A percentile compares a stretch with the other conserved stretches of the same genome.
Evolutionary conservation across 2,888 invertebrate species (phyloP).

Genomic region (Drepanosiphum platanoidis): DNA sequence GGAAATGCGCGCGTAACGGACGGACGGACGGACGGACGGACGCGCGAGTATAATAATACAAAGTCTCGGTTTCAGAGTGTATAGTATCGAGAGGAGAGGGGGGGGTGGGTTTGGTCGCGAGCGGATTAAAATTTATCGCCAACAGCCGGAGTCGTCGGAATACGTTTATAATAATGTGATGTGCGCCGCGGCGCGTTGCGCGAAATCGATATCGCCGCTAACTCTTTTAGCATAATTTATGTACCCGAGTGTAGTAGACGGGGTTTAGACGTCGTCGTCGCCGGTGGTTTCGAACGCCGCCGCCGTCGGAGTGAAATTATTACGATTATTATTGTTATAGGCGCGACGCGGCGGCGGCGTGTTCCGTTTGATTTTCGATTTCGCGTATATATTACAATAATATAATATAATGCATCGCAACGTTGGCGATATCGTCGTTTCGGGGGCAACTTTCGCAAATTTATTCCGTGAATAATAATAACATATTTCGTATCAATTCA

Average conservation of each 20-base stretch:
- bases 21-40: too few relatives aligned
- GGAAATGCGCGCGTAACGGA: neutral
- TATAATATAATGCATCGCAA: too few relatives aligned
- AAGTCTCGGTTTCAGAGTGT: conserved; percentile 4
- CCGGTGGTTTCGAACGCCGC: neutral
- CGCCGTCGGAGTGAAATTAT: neutral
- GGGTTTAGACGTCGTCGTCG: too few relatives aligned
- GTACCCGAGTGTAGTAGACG: neutral
- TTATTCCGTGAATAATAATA: too few relatives aligned
- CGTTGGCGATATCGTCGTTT: too few relatives aligned
- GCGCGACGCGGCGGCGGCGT: too few relatives aligned
- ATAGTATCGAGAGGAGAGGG: neutral
- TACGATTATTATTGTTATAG: neutral
- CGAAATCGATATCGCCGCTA: neutral
- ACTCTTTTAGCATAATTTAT: neutral
- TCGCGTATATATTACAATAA: too few relatives aligned
- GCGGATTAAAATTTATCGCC: conserved; percentile 33
- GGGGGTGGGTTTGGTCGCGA: neutral
- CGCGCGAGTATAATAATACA: neutral
- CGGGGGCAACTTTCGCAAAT: too few relatives aligned
- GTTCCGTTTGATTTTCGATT: too few relatives aligned
- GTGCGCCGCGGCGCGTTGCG: too few relatives aligned
- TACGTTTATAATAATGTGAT: conserved; percentile 2
- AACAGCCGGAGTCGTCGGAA: too few relatives aligned
- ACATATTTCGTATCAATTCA: too few relatives aligned